Conservation (phyloP, 2,113 vertebrate genomes). For the Rhinopomastus cyanomelas region DNA sequence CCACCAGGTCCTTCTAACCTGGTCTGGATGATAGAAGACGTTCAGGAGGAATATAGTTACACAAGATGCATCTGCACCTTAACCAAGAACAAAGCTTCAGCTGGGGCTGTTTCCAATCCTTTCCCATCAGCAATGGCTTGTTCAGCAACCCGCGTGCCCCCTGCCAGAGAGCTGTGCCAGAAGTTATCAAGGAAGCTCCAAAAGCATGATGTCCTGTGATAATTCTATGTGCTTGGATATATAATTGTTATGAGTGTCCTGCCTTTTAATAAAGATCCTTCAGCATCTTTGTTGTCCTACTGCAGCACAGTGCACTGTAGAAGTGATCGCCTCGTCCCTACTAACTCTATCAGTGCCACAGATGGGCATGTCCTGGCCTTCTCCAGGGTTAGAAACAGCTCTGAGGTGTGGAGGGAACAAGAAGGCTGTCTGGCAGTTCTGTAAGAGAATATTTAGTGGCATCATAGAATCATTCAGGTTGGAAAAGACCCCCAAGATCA, state of each 20-base stretch:
- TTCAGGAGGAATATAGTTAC: not conserved
- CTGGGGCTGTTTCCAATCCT: slow-evolving; percentile 3
- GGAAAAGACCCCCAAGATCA: too few species aligned
- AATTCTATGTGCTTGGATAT: slow-evolving; percentile 38
- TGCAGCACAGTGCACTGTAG: not conserved
- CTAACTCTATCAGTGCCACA: not conserved
- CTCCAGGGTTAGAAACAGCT: not conserved
- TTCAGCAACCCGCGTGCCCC: not conserved
- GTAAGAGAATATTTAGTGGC: not conserved
- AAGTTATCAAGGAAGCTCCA: slow-evolving; percentile 50
- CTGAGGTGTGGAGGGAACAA: not conserved
- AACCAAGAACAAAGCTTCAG: slow-evolving; percentile 21
- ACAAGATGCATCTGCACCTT: not conserved
- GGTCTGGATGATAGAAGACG: not conserved
- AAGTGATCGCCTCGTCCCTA: not conserved
- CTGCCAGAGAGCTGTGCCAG: slow-evolving; percentile 61
- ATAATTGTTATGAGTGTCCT: not conserved
- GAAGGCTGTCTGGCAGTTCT: not conserved
- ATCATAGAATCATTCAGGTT: not conserved
- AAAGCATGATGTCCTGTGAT: slow-evolving; percentile 39
- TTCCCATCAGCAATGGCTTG: slow-evolving; percentile 37
- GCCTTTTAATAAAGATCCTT: slow-evolving; percentile 48
- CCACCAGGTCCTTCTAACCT: not conserved
- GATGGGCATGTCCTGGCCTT: not conserved
- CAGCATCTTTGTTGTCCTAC: not conserved